phyloP scores from a whole-genome alignment of 1,140 invertebrate genomes.

The Brevipalpus yothersi region DNA sequence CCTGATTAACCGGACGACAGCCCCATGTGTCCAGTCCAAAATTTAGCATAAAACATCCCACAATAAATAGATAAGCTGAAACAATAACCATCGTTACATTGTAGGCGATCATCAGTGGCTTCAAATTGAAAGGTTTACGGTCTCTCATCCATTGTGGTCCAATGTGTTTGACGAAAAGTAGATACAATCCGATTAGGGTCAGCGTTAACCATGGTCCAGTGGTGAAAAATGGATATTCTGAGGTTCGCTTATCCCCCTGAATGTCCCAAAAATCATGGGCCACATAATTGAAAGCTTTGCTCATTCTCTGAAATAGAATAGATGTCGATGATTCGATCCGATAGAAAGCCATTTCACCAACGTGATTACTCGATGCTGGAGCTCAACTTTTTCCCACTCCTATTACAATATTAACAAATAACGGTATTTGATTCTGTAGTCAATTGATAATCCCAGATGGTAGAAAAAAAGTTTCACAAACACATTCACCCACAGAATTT shows the following conservation, averaged over 20 bases:
- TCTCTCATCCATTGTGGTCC: constrained; percentile 22
- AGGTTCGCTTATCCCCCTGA: constrained; percentile 3
- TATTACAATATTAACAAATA: no score
- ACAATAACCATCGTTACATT: constrained; percentile 21
- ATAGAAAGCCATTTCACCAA: background rate
- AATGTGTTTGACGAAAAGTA: constrained; percentile 10
- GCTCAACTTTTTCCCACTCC: no score
- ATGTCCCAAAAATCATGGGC: constrained; percentile 6
- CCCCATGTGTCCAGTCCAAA: constrained; percentile 5
- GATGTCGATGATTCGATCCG: background rate
- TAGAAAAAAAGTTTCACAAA: no score
- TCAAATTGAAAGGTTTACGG: constrained; percentile 20
- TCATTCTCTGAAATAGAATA: background rate
- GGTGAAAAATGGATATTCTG: background rate
- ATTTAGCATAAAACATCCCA: background rate
- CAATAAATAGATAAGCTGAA: constrained; percentile 19
- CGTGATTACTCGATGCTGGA: no score
- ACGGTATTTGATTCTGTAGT: no score
- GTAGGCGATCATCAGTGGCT: constrained; percentile 19
- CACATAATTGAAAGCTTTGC: background rate
- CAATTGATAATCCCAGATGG: no score
- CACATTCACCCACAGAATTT: no score
- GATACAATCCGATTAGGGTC: constrained; percentile 8
- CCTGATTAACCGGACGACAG: background rate
- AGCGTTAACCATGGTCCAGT: constrained; percentile 3